phyloP scores from a whole-genome alignment of 2,888 invertebrate genomes.

The Melanostoma mellinum region DNA sequence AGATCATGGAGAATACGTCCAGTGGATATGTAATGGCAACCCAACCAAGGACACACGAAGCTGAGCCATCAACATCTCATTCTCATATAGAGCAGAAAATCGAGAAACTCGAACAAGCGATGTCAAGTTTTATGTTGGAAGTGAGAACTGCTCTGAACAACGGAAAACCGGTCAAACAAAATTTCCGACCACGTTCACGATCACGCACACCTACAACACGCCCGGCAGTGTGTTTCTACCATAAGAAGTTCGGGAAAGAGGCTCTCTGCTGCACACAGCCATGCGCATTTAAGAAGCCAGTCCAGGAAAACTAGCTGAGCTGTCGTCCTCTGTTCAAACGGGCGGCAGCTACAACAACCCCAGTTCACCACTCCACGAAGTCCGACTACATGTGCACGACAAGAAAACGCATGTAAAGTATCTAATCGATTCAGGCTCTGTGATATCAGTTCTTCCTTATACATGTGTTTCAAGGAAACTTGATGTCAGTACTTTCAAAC shows the following conservation, averaged over 20 bases:
- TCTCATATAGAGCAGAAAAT: too few species aligned
- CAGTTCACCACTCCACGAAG: background rate
- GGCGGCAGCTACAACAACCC: background rate
- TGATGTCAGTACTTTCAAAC: background rate
- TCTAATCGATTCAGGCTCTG: constrained; percentile 5
- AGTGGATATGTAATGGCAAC: too few species aligned
- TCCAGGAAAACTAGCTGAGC: background rate
- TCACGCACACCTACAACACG: constrained; percentile 1
- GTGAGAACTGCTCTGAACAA: too few species aligned
- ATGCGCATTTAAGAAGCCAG: constrained; percentile 3
- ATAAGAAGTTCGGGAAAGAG: background rate
- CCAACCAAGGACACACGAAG: too few species aligned
- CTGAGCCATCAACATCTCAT: too few species aligned
- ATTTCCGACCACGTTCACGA: background rate
- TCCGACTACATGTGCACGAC: constrained; percentile 7
- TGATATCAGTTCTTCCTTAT: background rate
- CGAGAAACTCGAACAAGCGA: too few species aligned
- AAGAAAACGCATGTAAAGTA: constrained; percentile 11
- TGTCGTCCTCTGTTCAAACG: background rate
- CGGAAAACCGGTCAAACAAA: too few species aligned
- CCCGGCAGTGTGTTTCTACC: constrained; percentile 6
- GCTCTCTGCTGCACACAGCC: constrained; percentile 8
- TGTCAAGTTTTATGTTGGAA: too few species aligned
- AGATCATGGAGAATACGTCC: background rate
- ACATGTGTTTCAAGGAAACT: background rate